These are phyloP conservation scores for Aeoliscus strigatus DNA, from an alignment of 2,797 vertebrate genomes.

Conservation along the genomic window DNA sequence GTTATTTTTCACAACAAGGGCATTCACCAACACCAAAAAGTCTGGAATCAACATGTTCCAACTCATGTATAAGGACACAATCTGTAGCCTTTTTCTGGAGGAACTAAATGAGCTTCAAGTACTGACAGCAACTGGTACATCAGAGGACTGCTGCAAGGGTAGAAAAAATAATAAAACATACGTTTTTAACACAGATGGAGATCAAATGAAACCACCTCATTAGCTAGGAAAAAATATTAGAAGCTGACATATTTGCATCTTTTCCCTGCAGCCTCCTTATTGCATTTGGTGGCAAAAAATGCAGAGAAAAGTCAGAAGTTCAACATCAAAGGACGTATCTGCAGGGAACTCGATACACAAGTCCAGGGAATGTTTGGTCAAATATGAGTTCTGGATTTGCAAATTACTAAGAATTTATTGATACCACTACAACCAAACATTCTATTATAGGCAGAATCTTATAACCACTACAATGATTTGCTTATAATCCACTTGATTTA, in stretches of 20 bases:
- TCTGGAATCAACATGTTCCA: too few species aligned
- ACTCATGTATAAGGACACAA: too few species aligned
- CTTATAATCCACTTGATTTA: too few species aligned
- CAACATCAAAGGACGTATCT: conserved; percentile 46
- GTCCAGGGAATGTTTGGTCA: too few species aligned
- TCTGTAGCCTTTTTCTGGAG: conserved; percentile 14
- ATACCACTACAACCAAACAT: too few species aligned
- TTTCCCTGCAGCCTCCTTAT: conserved; percentile 38
- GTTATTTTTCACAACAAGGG: neutral
- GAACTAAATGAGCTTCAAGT: conserved; percentile 24
- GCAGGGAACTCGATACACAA: conserved; percentile 11
- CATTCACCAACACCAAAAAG: too few species aligned
- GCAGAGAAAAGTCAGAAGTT: conserved; percentile 53
- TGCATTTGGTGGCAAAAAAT: conserved; percentile 25
- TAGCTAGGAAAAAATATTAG: conserved; percentile 52
- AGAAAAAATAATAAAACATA: conserved; percentile 18
- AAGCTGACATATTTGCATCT: conserved; percentile 53
- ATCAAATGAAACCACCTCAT: conserved; percentile 55
- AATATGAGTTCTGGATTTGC: too few species aligned
- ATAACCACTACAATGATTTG: too few species aligned
- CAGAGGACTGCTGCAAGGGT: conserved; percentile 23
- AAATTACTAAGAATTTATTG: too few species aligned
- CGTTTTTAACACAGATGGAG: too few species aligned
- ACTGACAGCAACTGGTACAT: conserved; percentile 45
- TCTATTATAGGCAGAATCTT: too few species aligned